Evolutionary conservation across 2,113 vertebrate species (phyloP).

Genomic region (Melanerpes formicivorus): DNA sequence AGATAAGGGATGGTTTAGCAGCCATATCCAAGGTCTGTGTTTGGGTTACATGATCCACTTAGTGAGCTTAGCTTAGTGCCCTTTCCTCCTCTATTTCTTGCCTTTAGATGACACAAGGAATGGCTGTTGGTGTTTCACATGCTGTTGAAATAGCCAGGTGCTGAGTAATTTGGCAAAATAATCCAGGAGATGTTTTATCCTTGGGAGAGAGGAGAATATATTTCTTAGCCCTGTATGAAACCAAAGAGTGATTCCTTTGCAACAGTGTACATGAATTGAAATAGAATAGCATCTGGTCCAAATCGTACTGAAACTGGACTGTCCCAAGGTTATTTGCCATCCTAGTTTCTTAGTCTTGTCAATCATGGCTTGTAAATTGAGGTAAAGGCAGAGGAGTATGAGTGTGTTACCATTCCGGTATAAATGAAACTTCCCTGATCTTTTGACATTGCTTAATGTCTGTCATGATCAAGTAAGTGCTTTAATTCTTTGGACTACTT

Average conservation of each 20-base stretch:
- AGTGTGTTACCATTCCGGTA: not conserved
- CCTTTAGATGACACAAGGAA: not conserved
- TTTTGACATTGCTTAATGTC: not conserved
- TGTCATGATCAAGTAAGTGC: not conserved
- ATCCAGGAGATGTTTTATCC: not conserved
- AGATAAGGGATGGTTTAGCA: not conserved
- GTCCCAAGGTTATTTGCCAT: not conserved
- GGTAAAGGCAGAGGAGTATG: not conserved
- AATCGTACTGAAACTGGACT: not conserved
- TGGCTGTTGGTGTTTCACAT: not conserved
- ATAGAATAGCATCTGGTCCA: not conserved
- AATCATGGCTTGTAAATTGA: not conserved
- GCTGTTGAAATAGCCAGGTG: not conserved
- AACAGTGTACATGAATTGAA: not conserved
- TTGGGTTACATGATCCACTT: not conserved
- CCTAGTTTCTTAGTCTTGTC: not conserved
- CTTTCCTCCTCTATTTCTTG: fast-evolving
- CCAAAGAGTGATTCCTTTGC: not conserved
- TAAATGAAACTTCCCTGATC: not conserved
- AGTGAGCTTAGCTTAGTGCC: not conserved
- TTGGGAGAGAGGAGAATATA: not conserved
- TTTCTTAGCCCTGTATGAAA: not conserved
- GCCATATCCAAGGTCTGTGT: not conserved
- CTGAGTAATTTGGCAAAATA: not conserved
- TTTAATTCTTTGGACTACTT: not conserved